Base-by-base conservation (phyloP, 2,797 vertebrate species). In the Sebastolobus alascanus region DNA sequence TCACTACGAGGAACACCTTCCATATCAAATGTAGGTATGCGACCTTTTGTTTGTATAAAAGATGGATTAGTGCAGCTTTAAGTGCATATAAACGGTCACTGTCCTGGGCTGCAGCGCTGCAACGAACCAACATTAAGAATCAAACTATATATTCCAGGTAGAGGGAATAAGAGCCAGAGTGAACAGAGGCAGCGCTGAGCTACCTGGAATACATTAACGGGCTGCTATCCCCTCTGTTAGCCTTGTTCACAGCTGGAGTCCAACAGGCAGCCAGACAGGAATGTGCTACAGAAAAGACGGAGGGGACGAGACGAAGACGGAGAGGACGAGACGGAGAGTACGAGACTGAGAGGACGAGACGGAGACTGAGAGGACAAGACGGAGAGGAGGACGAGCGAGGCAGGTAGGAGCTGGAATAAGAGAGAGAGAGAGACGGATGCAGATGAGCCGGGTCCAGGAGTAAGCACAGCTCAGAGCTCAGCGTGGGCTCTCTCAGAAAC, bases 381-480 rank as follows among this genome's bases (percentile, higher is more conserved):
- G 13, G 0, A 58, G 29, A 0, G 58, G 46, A 20, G 58, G 46
- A 16, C 12, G 54, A 82, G 55, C 33, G 14, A 74, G 64, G 22
- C 31, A 52, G 74, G 61, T 63, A 12, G 65, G 56, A 70, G 16
- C 8, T 67, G 71, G 50, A 64, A 8, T 38, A 54, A 37, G 61
- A 40, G 72, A 65, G 54, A 70, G 68, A 20, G 46, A 54, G 78
- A 77, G 85, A 84, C n/a, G 52, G 84, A 91, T 91, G 89, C 83
- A 88, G 91, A 91, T 86, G 85, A 90, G 82, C 59, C 77, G 27
- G 78, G 84, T 77, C 67, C 12, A 78, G 80, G 54, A 90, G 92
- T 92, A 90, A 92, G 87, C 78, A 92, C 87, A 84, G 84, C 86
- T 86, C 84, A 86, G 86, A 84, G 77, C 92, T 86, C 90, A 91